Evolutionary conservation across 1,140 invertebrate species (phyloP), one percentile per base, ranked within the genome.

Genomic region (Leptopilina boulardi): DNA sequence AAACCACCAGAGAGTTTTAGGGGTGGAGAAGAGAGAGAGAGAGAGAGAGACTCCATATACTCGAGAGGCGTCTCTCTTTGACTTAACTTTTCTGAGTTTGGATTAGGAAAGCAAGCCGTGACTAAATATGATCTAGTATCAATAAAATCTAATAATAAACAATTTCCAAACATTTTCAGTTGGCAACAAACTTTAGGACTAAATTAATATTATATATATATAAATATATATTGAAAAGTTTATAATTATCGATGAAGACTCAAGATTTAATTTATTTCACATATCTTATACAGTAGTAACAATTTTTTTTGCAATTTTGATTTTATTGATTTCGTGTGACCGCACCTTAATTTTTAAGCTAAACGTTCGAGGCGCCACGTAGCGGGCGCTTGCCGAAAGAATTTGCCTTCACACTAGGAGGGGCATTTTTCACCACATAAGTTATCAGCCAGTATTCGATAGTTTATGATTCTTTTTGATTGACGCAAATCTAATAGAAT

Each of bases 81-180:
- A 66, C 59, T 66, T 66, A 66, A 66, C 59, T 66, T 66, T 66
- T 66, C 59, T 66, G 59, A 66, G 59, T 66, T 66, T 66, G 59
- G 59, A 66, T 66, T 66, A 66, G 59, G 59, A 66, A 66, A 66
- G 59, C 59, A 66, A 66, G 59, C 26, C 59, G 13, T 66, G 26
- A 66, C 59, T 66, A 66, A 66, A 66, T 66, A 66, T 66, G 13
- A n/a, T 15, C 59, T 66, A 66, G 26, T 66, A 66, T 66, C 59
- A 66, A 66, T 66, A 66, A 66, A 66, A 66, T 66, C 26, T n/a
- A 15, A 66, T 66, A 66, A 30, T 66, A 66, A 66, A 30, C 21
- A 66, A 30, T 66, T 66, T 66, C 23, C 59, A 15, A 66, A 30
- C 23, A 66, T 66, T 66, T n/a, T 66, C 59, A 30, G 26, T 8